Evolutionary conservation across 2,888 invertebrate genomes (phyloP), one percentile per base, ranked within the genome.

Genomic region (Tetrapedia diversipes): DNA sequence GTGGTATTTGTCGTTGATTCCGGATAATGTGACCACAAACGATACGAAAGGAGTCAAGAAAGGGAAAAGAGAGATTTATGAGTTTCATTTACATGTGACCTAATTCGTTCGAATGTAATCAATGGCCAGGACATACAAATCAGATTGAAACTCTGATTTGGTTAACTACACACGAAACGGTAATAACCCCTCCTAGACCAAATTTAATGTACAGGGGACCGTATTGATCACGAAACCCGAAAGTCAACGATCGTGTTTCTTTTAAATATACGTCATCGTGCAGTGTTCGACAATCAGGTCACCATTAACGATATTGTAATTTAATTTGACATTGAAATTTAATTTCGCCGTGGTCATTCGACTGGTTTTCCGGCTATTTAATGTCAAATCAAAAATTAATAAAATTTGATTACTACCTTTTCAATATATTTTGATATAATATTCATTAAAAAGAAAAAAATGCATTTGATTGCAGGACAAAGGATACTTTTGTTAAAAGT

Each of bases 51-150:
- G 59, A 73, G 77, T 73, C 19, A 8, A 24, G 56, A 59, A 59
- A 71, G 60, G 77, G 70, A 45, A 76, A 51, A 57, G 60, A 77
- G 57, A 85, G 84, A 86, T 84, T 85, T 84, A 83, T 78, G 86
- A 65, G 59, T 83, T 81, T 82, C 83, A 86, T 86, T 87, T 85
- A 86, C 86, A 86, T 86, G 82, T 84, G 86, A 87, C 86, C 85
- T 81, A 86, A 86, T 87, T 85, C 80, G 81, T 79, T 63, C 32
- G 70, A 61, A 77, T 67, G 78, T 84, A 85, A 87, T 87, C 86
- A 82, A 87, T 87, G 86, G 80, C 78, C 77, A 78, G 68, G 75
- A 80, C 79, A 80, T 81, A 78, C 76, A 74, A 83, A 87, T 85
- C 80, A 86, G 85, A 85, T 85, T 80, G 84, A 74, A 84, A 82